These are phyloP conservation scores for Tipula helvola DNA, from an alignment of 2,888 invertebrate genomes.

Conservation along the genomic window DNA sequence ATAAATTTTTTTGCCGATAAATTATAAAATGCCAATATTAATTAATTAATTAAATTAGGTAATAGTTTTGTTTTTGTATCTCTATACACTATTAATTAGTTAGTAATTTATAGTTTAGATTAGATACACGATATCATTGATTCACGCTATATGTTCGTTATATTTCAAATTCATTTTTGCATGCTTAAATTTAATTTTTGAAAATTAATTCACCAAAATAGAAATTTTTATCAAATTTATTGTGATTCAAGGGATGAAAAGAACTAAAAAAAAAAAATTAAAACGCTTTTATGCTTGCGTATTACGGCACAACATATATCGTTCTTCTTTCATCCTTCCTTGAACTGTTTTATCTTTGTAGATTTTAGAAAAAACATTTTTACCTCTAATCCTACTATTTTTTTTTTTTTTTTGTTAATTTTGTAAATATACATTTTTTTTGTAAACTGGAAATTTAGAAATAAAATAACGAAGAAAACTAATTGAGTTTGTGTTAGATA, in stretches of 20 bases:
- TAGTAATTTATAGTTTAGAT: neutral
- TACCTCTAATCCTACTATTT: neutral
- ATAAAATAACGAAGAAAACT: neutral
- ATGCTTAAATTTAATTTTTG: neutral
- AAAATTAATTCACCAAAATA: neutral
- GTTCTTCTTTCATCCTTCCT: neutral
- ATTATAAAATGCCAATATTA: neutral
- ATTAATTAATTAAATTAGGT: neutral
- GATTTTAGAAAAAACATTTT: neutral
- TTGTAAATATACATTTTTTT: neutral
- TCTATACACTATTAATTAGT: neutral
- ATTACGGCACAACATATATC: neutral
- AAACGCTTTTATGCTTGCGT: neutral
- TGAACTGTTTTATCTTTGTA: neutral
- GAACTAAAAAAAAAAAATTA: neutral
- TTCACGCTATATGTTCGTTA: neutral
- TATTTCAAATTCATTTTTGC: neutral
- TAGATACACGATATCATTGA: neutral
- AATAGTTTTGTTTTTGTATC: neutral
- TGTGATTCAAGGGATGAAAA: neutral
- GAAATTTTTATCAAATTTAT: neutral
- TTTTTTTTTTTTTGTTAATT: neutral
- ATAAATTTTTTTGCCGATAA: conserved; percentile 6
- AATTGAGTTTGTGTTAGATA: neutral
- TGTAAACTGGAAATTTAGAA: neutral